Evolutionary conservation across 2,113 vertebrate species (phyloP).

Genomic region (Myrmecophaga tridactyla): DNA sequence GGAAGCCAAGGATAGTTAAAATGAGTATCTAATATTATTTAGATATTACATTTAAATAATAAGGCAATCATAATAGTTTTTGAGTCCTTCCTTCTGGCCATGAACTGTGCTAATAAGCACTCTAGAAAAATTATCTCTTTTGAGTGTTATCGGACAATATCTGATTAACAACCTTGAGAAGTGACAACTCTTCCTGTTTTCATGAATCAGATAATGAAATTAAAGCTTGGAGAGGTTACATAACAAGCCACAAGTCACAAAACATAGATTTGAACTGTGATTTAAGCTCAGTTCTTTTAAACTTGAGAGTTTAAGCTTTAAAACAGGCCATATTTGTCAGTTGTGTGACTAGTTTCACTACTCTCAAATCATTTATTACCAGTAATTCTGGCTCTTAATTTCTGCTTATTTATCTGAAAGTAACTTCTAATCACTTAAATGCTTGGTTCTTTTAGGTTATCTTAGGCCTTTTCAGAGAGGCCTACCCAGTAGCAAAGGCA

Average conservation of each 20-base stretch:
- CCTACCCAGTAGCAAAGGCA: neutral
- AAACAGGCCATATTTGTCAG: neutral
- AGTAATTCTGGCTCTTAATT: slow-evolving; percentile 14
- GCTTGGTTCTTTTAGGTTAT: neutral
- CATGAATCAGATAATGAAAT: neutral
- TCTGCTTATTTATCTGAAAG: slow-evolving; percentile 16
- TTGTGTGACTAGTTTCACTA: neutral
- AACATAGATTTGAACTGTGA: neutral
- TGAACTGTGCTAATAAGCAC: neutral
- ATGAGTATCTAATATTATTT: neutral
- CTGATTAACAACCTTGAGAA: neutral
- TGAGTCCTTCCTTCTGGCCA: neutral
- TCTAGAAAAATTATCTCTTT: neutral
- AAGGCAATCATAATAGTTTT: neutral
- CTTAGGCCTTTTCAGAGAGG: neutral
- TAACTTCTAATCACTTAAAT: neutral
- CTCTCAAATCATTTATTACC: neutral
- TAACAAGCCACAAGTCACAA: neutral
- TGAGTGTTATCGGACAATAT: neutral
- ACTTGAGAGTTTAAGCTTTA: neutral
- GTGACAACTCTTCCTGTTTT: slow-evolving; percentile 12
- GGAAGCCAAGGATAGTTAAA: neutral
- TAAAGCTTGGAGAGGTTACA: neutral
- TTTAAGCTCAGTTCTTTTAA: neutral
- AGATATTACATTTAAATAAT: neutral